Percentiles rank a stretch among this genome's conserved stretches.
These are phyloP conservation scores for Romanomermis culicivorax DNA, from an alignment of 2,888 invertebrate genomes.

Conservation along the genomic window DNA sequence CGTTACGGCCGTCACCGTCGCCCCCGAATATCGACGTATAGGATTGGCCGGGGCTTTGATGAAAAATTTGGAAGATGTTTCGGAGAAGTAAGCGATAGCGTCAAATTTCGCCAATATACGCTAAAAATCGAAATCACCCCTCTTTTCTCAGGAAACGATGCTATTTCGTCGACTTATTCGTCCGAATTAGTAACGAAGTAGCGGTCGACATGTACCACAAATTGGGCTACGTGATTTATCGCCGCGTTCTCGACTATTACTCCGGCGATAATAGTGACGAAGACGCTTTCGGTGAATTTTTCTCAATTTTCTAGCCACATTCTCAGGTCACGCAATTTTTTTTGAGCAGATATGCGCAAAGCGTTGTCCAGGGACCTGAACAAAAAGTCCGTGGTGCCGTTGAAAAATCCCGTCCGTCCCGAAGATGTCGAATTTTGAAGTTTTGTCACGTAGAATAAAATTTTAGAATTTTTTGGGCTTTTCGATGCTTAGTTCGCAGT, in stretches of 20 bases:
- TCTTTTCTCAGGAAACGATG: conserved; percentile 57
- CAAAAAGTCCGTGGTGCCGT: conserved; percentile 73
- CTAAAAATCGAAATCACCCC: background rate
- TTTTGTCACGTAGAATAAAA: too few species aligned
- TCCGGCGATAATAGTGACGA: conserved; percentile 81
- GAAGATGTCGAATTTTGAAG: conserved; percentile 6
- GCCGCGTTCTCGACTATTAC: conserved; percentile 90
- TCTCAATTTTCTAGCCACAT: conserved; percentile 1
- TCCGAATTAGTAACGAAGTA: conserved; percentile 83
- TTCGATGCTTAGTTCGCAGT: too few species aligned
- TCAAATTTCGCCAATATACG: background rate
- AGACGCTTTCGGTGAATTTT: conserved; percentile 71
- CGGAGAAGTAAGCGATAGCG: conserved; percentile 45
- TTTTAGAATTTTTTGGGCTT: too few species aligned
- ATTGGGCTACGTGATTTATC: conserved; percentile 82
- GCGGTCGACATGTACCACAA: conserved; percentile 93
- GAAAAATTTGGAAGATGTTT: conserved; percentile 79
- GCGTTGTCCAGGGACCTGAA: conserved; percentile 74
- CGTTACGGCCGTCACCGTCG: conserved; percentile 88
- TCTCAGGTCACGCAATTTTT: background rate
- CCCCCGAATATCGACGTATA: conserved; percentile 71
- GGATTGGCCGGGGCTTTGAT: conserved; percentile 79
- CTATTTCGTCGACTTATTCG: conserved; percentile 94
- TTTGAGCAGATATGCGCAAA: conserved; percentile 76
- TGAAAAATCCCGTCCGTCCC: conserved; percentile 58